These are phyloP conservation scores for Etheostoma spectabile DNA, from an alignment of 2,113 vertebrate species.

Conservation along the genomic window DNA sequence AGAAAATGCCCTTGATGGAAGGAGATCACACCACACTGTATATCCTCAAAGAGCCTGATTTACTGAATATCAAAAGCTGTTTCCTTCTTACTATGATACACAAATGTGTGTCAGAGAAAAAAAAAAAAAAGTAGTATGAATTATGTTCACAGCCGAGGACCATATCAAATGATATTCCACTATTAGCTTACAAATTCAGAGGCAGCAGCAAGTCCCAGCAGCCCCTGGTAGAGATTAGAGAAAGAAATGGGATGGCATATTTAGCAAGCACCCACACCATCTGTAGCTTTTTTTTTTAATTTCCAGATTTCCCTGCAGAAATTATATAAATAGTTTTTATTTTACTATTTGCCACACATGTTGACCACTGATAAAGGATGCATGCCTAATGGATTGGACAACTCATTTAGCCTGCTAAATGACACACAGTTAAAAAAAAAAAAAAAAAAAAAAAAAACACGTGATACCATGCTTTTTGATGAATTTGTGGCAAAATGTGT, in stretches of 20 bases:
- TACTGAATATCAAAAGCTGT: conserved; percentile 33
- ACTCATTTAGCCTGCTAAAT: background rate
- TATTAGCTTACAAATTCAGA: conserved; percentile 52
- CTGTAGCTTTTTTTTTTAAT: background rate
- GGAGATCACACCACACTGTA: conserved; percentile 44
- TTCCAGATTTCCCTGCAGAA: conserved; percentile 22
- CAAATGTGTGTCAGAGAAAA: conserved; percentile 41
- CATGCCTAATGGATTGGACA: conserved; percentile 20
- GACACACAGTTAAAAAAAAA: background rate
- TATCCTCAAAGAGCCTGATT: conserved; percentile 44
- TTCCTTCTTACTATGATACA: conserved; percentile 33
- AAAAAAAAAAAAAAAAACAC: background rate
- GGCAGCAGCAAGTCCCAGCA: conserved; percentile 46
- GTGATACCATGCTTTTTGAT: background rate
- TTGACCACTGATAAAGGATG: conserved; percentile 41
- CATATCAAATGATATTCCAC: conserved; percentile 55
- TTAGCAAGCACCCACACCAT: conserved; percentile 29
- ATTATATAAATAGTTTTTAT: conserved; percentile 9
- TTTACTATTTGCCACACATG: conserved; percentile 33
- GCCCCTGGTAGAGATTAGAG: conserved; percentile 55
- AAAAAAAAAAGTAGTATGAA: conserved; percentile 42
- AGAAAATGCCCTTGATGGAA: conserved; percentile 61
- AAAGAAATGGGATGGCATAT: conserved; percentile 26
- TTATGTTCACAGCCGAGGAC: conserved; percentile 53
- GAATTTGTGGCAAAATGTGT: background rate